phyloP scores from a whole-genome alignment of 2,888 invertebrate species.

The Ferrisia virgata region DNA sequence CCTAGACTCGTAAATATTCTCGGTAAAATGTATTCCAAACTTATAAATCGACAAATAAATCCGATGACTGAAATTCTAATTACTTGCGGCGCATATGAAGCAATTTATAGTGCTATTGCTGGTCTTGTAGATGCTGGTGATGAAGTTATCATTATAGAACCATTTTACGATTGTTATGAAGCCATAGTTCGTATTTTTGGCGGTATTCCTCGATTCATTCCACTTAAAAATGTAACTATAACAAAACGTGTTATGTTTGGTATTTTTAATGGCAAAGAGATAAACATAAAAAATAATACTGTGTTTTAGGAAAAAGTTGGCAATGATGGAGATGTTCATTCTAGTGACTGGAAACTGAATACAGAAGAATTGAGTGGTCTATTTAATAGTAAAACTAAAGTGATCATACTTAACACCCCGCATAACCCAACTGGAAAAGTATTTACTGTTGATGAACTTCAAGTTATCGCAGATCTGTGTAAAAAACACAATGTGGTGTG shows the following conservation, averaged over 20 bases:
- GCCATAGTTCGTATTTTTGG: constrained; percentile 89
- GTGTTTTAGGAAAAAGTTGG: background rate
- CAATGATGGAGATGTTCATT: constrained; percentile 52
- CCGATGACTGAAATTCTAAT: constrained; percentile 82
- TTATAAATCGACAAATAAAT: constrained; percentile 74
- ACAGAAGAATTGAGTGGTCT: constrained; percentile 71
- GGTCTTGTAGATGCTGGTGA: constrained; percentile 83
- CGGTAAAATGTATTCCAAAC: constrained; percentile 76
- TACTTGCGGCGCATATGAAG: constrained; percentile 91
- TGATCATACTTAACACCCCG: constrained; percentile 94
- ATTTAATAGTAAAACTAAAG: constrained; percentile 87
- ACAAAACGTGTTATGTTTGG: background rate
- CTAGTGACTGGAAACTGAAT: constrained; percentile 88
- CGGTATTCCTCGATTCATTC: constrained; percentile 81
- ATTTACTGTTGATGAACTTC: constrained; percentile 66
- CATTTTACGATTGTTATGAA: constrained; percentile 96
- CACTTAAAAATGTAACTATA: constrained; percentile 74
- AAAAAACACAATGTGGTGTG: constrained; percentile 89
- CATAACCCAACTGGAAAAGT: constrained; percentile 97
- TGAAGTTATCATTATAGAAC: constrained; percentile 96
- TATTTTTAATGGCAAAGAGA: background rate
- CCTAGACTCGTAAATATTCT: constrained; percentile 81
- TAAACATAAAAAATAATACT: background rate
- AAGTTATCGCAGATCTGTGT: constrained; percentile 80
- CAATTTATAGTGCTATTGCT: constrained; percentile 79